Conservation (phyloP, 2,888 invertebrate species). For the Brachyptera risi region DNA sequence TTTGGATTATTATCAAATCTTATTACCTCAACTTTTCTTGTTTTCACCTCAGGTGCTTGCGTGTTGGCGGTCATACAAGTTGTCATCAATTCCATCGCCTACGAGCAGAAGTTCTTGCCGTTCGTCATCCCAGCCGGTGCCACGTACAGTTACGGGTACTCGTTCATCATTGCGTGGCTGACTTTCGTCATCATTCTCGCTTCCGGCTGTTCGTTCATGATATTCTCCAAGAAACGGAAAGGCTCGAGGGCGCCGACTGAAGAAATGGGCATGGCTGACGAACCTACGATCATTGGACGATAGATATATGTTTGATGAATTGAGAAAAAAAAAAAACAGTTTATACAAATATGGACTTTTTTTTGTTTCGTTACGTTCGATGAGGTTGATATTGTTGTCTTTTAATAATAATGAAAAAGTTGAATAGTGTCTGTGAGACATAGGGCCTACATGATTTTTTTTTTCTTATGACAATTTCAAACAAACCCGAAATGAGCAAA, state of each 20-base stretch:
- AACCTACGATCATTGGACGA: conserved; percentile 69
- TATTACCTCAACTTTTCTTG: no score
- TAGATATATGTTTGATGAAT: no score
- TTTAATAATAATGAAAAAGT: neutral
- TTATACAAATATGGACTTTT: neutral
- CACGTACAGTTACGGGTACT: conserved; percentile 65
- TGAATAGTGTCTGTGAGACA: no score
- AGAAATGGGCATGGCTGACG: conserved; percentile 79
- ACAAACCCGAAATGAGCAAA: no score
- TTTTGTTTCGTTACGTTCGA: neutral
- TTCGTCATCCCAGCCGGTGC: conserved; percentile 65
- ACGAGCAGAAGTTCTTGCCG: conserved; percentile 61
- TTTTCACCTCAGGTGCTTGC: conserved; percentile 60
- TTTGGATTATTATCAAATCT: no score
- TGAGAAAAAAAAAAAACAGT: neutral
- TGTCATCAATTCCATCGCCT: conserved; percentile 66
- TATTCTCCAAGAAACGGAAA: conserved; percentile 76
- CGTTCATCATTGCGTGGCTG: conserved; percentile 71
- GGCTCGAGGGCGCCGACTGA: conserved; percentile 77
- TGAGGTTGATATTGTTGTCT: neutral
- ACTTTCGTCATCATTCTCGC: conserved; percentile 66
- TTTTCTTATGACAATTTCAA: no score
- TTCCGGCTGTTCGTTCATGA: conserved; percentile 68
- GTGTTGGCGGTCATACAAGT: conserved; percentile 80
- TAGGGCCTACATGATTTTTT: no score